Evolutionary conservation across 2,888 invertebrate species (phyloP), one percentile per base, ranked within the genome.

Genomic region (Cordilura impudica): DNA sequence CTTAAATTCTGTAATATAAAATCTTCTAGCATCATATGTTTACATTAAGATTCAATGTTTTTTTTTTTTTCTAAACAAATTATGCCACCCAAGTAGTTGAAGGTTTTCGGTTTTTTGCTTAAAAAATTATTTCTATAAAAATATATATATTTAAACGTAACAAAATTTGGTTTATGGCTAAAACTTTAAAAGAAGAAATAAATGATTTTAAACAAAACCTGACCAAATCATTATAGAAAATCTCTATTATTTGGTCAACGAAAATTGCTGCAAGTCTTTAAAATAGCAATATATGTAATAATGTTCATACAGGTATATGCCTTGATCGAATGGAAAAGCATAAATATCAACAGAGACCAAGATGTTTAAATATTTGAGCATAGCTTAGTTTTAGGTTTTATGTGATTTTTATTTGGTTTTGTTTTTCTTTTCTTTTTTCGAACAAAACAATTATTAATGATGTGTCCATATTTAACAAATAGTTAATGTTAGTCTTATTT

Each of bases 201-300:
- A 26, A 6, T n/a, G 19, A 51, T 26, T 43, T 26, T n/a, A 39
- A 26, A 21, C n/a, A 23, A 45, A 69, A 60, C 65, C 53, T 73
- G 63, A 58, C 45, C 53, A 65, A 67, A 58, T 78, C 65, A 70
- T 78, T 69, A 73, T 16, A 53, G 45, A 53, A 69, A 78, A 74
- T 78, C 70, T 70, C 78, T 78, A 74, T 78, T 78, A 78, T 78
- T 78, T 72, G 66, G 12, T 18, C n/a, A 45, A 31, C 61, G 39
- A 26, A 78, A 78, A 78, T 8, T 14, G 66, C 77, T 29, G 14
- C 54, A 71, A 71, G 77, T 54, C 23, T 67, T 54, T 39, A 29
- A 12, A n/a, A n/a, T 35, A 35, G 12, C 10, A 12, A 35, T 35
- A 35, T 10, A 35, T 35, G 35, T 35, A 10, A 35, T 35, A 12